Evolutionary conservation across 1,140 invertebrate genomes (phyloP), one percentile per base, ranked within the genome.

Genomic region (Bradynema listronoti): DNA sequence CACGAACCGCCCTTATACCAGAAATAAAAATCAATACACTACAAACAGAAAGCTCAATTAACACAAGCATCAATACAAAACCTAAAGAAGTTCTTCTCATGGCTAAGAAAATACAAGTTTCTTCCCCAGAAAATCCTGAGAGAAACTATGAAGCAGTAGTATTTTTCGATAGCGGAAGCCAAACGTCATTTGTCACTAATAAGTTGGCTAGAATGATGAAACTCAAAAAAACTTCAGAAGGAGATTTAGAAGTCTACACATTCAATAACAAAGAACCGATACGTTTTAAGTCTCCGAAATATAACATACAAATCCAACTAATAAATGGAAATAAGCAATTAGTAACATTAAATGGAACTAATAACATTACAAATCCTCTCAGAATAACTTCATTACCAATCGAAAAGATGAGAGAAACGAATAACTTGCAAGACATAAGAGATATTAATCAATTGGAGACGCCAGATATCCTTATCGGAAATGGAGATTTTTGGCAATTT

Each of bases 401-500:
- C n/a, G 45, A 22, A 7, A 47, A 29, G 22, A 7, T 7, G 9
- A 24, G 45, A 47, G 7, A 22, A 9, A 9, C 45, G 29, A 22
- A 34, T 2, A 16, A 34, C 39, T 11, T 11, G 9, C 39, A 0
- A 57, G 6, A 1, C 27, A 7, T 27, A 6, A 9, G 7, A 11
- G 27, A 7, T 30, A 16, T 14, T 19, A 7, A 24, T 32, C 9
- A 50, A 25, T 16, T 16, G 43, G 14, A 25, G 7, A 4, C 24
- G 56, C 57, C 57, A 14, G 57, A 63, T 29, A 32, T 59, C 11
- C 16, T 60, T n/a, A 60, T 60, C n/a, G 58, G 58, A 32, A 60
- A 29, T 14, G 14, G 16, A 3, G 33, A 60, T 1, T 60, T 60
- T 2, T 61, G 59, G 59, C 60, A 33, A 5, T 60, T 60, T n/a